Percentiles rank a stretch among this genome's conserved stretches.
Evolutionary conservation across 2,797 vertebrate species (phyloP).

Genomic region (Hemibagrus guttatus): DNA sequence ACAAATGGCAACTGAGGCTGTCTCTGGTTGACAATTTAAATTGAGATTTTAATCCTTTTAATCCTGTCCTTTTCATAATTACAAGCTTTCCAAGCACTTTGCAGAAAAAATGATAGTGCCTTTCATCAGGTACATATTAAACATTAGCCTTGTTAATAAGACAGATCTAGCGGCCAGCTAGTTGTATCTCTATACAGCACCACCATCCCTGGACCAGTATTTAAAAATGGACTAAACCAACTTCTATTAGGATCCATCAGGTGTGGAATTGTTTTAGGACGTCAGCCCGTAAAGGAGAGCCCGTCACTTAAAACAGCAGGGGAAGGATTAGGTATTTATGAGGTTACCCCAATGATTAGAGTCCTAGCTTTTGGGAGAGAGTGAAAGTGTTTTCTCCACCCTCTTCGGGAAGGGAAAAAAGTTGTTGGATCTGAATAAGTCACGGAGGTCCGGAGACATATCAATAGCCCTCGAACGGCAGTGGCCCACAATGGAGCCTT

Average conservation of each 20-base stretch:
- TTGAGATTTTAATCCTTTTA: constrained; percentile 7
- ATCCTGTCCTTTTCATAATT: constrained; percentile 34
- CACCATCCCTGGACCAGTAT: neutral
- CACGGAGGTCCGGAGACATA: constrained; percentile 83
- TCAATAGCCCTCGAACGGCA: constrained; percentile 85
- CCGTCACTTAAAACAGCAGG: constrained; percentile 78
- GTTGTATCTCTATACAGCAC: neutral
- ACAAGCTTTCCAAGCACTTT: constrained; percentile 23
- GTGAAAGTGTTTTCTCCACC: constrained; percentile 66
- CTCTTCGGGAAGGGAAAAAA: constrained; percentile 65
- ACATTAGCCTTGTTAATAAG: neutral
- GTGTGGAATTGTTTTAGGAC: constrained; percentile 37
- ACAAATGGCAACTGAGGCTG: neutral
- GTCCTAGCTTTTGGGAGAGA: constrained; percentile 83
- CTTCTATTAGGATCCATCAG: constrained; percentile 3
- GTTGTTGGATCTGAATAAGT: constrained; percentile 86
- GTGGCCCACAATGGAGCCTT: constrained; percentile 79
- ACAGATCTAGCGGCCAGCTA: neutral
- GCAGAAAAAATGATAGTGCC: constrained; percentile 15
- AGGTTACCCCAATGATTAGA: constrained; percentile 75
- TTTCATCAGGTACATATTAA: neutral
- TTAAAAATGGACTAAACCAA: neutral
- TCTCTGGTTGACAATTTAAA: neutral
- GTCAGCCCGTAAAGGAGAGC: constrained; percentile 70
- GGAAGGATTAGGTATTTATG: constrained; percentile 81